Conservation (phyloP, 2,888 invertebrate species). For the Heliconius aoede region DNA sequence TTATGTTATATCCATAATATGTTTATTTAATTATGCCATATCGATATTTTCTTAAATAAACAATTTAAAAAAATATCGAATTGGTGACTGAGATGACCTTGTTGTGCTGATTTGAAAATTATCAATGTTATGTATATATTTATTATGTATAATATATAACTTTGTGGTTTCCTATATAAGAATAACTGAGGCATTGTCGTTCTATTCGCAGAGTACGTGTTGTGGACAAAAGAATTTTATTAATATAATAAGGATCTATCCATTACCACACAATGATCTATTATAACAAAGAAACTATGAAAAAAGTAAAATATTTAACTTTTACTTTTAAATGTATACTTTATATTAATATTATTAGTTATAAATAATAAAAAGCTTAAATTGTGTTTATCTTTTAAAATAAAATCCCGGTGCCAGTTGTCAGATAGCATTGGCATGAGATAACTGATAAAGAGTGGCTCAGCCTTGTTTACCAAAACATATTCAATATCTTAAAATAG, state of each 20-base stretch:
- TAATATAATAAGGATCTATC: background rate
- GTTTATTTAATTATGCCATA: background rate
- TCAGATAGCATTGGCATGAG: constrained; percentile 24
- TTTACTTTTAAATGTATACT: too few species aligned
- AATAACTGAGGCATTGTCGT: background rate
- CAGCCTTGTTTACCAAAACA: constrained; percentile 13
- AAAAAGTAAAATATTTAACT: background rate
- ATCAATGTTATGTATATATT: background rate
- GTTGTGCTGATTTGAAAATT: background rate
- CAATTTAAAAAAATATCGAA: too few species aligned
- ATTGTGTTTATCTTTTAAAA: background rate
- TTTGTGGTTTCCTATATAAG: background rate
- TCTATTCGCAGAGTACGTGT: background rate
- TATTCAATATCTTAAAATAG: constrained; percentile 3
- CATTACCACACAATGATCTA: background rate
- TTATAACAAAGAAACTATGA: background rate
- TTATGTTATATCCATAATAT: too few species aligned
- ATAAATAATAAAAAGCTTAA: background rate
- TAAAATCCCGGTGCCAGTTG: background rate
- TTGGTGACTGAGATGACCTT: too few species aligned
- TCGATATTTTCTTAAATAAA: background rate
- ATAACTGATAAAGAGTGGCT: background rate
- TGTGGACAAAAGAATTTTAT: background rate
- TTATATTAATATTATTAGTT: background rate
- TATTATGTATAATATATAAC: background rate